A percentile compares a stretch with the other conserved stretches of the same genome.
These are phyloP conservation scores for Lordiphosa fenestrarum DNA, from an alignment of 2,888 invertebrate species.

Conservation along the genomic window DNA sequence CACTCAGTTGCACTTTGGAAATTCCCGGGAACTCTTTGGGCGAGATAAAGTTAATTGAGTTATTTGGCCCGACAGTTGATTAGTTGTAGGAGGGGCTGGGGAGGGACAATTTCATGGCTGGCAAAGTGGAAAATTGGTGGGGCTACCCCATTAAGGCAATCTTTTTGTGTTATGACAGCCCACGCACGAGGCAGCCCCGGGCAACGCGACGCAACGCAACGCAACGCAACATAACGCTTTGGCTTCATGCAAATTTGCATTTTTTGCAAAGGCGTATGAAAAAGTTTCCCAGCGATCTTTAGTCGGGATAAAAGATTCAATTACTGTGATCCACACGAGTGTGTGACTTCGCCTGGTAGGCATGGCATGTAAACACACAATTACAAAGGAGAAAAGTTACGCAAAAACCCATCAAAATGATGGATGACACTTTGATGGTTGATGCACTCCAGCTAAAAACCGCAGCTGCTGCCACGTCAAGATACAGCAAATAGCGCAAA, in stretches of 20 bases:
- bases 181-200: slow-evolving; percentile 9
- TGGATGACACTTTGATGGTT: slow-evolving; percentile 75
- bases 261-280: slow-evolving; percentile 17
- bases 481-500: slow-evolving; percentile 40
- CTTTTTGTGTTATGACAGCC: not conserved
- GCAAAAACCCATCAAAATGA: slow-evolving; percentile 76
- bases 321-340: slow-evolving; percentile 41
- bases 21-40: slow-evolving; percentile 53
- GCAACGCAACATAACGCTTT: too few relatives aligned
- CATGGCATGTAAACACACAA: slow-evolving; percentile 57
- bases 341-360: slow-evolving; percentile 42
- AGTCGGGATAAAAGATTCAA: slow-evolving; percentile 69
- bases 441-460: slow-evolving; percentile 56
- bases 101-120: slow-evolving; percentile 45
- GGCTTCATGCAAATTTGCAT: not conserved
- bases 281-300: slow-evolving; percentile 59
- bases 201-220: slow-evolving; percentile 2
- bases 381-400: slow-evolving; percentile 12
- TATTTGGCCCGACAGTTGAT: slow-evolving; percentile 71
- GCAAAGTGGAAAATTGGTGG: slow-evolving; percentile 71
- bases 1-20: slow-evolving; percentile 62
- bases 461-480: slow-evolving; percentile 45
- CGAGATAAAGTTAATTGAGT: slow-evolving; percentile 74
- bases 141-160: slow-evolving; percentile 1
- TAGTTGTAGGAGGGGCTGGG: slow-evolving; percentile 50